Evolutionary conservation across 2,888 invertebrate species (phyloP).

Genomic region (Gymnocheta viridis): DNA sequence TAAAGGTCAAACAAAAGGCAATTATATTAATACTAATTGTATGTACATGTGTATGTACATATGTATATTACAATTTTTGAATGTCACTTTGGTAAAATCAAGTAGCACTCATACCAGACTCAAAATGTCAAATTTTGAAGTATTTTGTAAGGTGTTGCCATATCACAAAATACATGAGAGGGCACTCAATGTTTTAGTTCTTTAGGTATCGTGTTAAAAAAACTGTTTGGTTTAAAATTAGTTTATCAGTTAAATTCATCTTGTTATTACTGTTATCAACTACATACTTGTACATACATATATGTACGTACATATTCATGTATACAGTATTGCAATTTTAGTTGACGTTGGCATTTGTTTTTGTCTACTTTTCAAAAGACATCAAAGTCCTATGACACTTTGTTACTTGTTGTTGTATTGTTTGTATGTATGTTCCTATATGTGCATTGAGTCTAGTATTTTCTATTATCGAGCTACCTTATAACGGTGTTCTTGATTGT

Average conservation of each 20-base stretch:
- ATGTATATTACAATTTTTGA: too few species aligned
- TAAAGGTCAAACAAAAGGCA: too few species aligned
- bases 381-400: slow-evolving; percentile 50
- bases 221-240: slow-evolving; percentile 40
- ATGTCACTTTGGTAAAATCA: too few species aligned
- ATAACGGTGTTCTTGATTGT: not conserved
- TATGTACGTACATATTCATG: not conserved
- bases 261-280: not conserved
- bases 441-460: not conserved
- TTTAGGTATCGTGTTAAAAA: not conserved
- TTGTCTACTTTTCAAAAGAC: slow-evolving; percentile 21
- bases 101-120: too few species aligned
- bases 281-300: too few species aligned
- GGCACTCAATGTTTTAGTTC: not conserved
- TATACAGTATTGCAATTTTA: not conserved
- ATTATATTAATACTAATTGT: too few species aligned
- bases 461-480: not conserved
- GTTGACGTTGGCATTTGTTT: slow-evolving; percentile 9
- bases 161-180: not conserved
- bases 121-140: too few species aligned
- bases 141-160: not conserved
- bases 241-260: slow-evolving; percentile 15
- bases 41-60: too few species aligned
- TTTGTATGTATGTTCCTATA: too few species aligned
- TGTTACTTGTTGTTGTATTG: not conserved